Conservation (phyloP, 2,113 vertebrate species). For the Centrocercus urophasianus region DNA sequence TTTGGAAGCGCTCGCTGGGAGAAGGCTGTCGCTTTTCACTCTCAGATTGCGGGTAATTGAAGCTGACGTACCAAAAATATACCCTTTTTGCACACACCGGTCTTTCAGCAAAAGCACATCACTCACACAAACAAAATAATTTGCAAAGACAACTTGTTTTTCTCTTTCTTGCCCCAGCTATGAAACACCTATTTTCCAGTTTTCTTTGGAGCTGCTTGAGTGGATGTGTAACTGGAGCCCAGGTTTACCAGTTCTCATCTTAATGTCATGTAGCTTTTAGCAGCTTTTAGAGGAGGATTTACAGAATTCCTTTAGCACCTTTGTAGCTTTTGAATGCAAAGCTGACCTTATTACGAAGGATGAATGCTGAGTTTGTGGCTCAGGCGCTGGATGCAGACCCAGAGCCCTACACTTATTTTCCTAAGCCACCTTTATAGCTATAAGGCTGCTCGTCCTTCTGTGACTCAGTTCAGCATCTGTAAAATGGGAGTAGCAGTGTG, state of each 20-base stretch:
- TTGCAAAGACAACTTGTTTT: conserved; percentile 22
- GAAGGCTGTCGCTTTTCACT: conserved; percentile 36
- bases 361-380: conserved; percentile 44
- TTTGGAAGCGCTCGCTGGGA: conserved; percentile 36
- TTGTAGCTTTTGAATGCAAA: neutral
- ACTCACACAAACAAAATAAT: conserved; percentile 34
- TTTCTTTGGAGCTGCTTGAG: conserved; percentile 17
- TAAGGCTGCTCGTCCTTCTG: conserved; percentile 8
- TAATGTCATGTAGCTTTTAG: conserved; percentile 37
- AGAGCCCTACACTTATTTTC: conserved; percentile 1
- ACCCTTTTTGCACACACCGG: conserved; percentile 13
- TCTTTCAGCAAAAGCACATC: conserved; percentile 14
- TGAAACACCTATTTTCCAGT: conserved; percentile 12
- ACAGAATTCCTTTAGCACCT: conserved; percentile 34
- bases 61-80: conserved; percentile 50
- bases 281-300: conserved; percentile 34
- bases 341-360: conserved; percentile 33
- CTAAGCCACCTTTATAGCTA: neutral
- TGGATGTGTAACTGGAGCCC: neutral
- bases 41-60: conserved; percentile 32
- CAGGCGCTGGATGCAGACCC: neutral
- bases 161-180: neutral
- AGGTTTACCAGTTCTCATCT: conserved; percentile 31
- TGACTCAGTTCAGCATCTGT: conserved; percentile 49
- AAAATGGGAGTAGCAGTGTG: conserved; percentile 36